Evolutionary conservation across 2,888 invertebrate species (phyloP), one percentile per base, ranked within the genome.

Genomic region (Erebia ligea): DNA sequence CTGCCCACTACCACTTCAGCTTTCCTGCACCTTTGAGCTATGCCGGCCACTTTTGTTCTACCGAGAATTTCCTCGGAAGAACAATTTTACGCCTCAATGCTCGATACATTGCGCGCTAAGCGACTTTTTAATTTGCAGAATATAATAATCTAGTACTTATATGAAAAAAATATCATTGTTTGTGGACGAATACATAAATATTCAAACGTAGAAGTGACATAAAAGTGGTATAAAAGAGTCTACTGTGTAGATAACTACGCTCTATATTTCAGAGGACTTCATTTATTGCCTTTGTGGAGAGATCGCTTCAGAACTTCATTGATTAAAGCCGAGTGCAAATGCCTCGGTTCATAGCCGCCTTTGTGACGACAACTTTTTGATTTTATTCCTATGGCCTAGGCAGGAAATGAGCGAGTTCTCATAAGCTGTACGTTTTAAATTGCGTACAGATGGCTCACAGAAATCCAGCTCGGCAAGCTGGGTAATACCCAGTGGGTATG

Each of bases 311-410:
- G 86, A 87, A 90, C 85, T 90, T 86, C 89, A 89, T 90, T 91
- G 91, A 92, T 92, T 92, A 90, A 88, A 89, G 82, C 85, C 78
- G 82, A 87, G 88, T 87, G 86, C 85, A 86, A 89, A 88, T 87
- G 86, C 83, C 82, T 74, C 80, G 80, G 81, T 81, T 81, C 81
- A 80, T 78, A 85, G 84, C 84, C 80, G 82, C 75, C 84, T 86
- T 88, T 89, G 87, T 89, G 57, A 73, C 72, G 74, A 76, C 77
- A 82, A 86, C 85, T 87, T 87, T 86, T 87, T 84, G 81, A 50
- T 57, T 66, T 57, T 66, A 66, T 21, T 40, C 45, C 80, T 79
- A 70, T 77, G 71, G 73, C 48, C 52, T 19, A 52, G 56, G 65
- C 68, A 62, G 69, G 72, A 69, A 73, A 70, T 70, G 72, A 72